These are phyloP conservation scores for Leptodactylus fallax DNA, from an alignment of 2,797 vertebrate genomes.

Conservation along the genomic window DNA sequence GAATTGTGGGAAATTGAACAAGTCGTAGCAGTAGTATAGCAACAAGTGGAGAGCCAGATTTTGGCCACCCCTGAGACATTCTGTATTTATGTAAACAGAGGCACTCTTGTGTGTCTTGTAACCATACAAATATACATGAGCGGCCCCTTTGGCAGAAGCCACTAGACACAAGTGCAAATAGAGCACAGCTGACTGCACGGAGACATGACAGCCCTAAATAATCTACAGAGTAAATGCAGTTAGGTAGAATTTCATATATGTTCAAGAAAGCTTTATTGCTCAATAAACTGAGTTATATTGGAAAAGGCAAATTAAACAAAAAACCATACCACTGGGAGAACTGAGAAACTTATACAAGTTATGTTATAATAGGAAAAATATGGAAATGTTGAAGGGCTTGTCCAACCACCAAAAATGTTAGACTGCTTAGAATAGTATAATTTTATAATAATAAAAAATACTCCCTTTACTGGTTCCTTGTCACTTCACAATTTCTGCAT, in stretches of 20 bases:
- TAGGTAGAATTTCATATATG: background rate
- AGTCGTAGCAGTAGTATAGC: constrained; percentile 7
- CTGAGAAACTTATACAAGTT: background rate
- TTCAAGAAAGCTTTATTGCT: background rate
- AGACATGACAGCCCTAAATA: constrained; percentile 28
- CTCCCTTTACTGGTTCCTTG: too few species aligned
- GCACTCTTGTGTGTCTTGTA: constrained; percentile 19
- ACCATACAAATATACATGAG: constrained; percentile 34
- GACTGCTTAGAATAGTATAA: too few species aligned
- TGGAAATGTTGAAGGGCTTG: too few species aligned
- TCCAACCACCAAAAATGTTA: too few species aligned
- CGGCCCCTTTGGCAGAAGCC: constrained; percentile 10
- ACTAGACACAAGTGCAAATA: constrained; percentile 40
- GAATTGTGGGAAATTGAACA: constrained; percentile 30
- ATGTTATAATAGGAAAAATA: background rate
- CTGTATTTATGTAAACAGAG: constrained; percentile 32
- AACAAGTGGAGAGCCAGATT: constrained; percentile 14
- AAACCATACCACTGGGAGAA: background rate
- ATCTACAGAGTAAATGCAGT: background rate
- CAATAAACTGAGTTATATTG: background rate
- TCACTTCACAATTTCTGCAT: too few species aligned
- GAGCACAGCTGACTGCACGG: constrained; percentile 3
- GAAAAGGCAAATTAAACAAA: background rate
- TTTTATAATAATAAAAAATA: too few species aligned
- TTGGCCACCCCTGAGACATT: constrained; percentile 34